Evolutionary conservation across 2,888 invertebrate genomes (phyloP).

Genomic region (Andrena bucephala): DNA sequence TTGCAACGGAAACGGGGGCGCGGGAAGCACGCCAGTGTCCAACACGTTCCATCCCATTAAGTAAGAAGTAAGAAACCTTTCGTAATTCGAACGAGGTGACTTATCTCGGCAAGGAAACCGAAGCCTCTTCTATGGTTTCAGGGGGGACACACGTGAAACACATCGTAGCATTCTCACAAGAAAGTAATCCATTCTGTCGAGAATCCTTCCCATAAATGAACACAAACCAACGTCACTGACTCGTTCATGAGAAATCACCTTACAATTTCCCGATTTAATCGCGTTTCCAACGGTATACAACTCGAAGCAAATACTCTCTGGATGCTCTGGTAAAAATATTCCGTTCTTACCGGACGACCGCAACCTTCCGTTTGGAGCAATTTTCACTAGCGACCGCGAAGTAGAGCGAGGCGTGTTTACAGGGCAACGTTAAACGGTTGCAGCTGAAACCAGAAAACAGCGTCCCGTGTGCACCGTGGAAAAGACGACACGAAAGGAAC

Average conservation of each 20-base stretch:
- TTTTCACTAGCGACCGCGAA: background rate
- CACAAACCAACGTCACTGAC: conserved; percentile 5
- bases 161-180: conserved; percentile 35
- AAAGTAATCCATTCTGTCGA: conserved; percentile 12
- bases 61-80: conserved; percentile 35
- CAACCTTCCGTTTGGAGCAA: background rate
- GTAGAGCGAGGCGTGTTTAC: conserved; percentile 4
- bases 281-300: background rate
- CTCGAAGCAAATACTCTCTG: background rate
- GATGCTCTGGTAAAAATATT: too few relatives aligned
- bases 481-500: conserved; percentile 42
- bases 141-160: conserved; percentile 17
- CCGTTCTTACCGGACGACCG: conserved; percentile 26
- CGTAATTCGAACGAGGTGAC: conserved; percentile 28
- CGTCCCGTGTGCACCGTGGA: conserved; percentile 42
- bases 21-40: background rate
- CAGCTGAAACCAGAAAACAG: conserved; percentile 14
- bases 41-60: conserved; percentile 29
- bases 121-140: conserved; percentile 44
- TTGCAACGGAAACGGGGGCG: background rate
- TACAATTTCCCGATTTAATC: background rate
- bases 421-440: conserved; percentile 16
- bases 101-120: conserved; percentile 29
- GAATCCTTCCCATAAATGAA: conserved; percentile 5
- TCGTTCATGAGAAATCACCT: background rate